Evolutionary conservation across 1,140 invertebrate genomes (phyloP).

Genomic region (Ridgeia piscesae): DNA sequence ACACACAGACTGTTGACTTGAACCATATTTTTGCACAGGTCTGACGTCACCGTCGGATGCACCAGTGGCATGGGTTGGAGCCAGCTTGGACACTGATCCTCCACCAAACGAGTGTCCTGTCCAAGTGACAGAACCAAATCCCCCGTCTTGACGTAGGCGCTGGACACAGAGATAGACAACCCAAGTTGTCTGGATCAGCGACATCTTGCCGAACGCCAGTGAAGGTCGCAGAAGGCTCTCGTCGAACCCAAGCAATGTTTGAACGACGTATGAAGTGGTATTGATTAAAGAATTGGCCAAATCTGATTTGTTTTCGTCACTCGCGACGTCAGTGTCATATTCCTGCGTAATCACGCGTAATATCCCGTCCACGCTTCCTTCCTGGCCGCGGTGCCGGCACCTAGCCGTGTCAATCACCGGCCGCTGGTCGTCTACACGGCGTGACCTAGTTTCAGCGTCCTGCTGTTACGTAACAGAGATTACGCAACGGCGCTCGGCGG

Average conservation of each 20-base stretch:
- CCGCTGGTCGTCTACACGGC: neutral
- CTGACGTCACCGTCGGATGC: neutral
- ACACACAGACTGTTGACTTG: too few relatives aligned
- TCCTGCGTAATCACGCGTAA: neutral
- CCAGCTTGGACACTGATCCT: neutral
- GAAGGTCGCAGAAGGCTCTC: too few relatives aligned
- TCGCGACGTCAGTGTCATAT: neutral
- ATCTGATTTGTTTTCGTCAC: neutral
- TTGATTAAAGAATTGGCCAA: neutral
- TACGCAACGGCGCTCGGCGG: neutral
- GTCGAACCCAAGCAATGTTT: neutral
- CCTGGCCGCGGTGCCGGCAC: neutral
- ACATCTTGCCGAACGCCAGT: too few relatives aligned
- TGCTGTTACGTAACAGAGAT: neutral
- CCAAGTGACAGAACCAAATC: neutral
- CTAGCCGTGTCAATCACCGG: neutral
- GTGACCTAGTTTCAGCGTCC: neutral
- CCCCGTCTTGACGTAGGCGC: neutral
- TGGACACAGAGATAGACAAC: neutral
- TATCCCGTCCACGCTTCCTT: neutral
- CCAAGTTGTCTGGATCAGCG: too few relatives aligned
- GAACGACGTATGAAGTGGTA: neutral
- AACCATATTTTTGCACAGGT: neutral
- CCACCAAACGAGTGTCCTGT: neutral
- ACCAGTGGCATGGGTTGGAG: neutral